Evolutionary conservation across 2,797 vertebrate genomes (phyloP).

Genomic region (Bradypodion ventrale): DNA sequence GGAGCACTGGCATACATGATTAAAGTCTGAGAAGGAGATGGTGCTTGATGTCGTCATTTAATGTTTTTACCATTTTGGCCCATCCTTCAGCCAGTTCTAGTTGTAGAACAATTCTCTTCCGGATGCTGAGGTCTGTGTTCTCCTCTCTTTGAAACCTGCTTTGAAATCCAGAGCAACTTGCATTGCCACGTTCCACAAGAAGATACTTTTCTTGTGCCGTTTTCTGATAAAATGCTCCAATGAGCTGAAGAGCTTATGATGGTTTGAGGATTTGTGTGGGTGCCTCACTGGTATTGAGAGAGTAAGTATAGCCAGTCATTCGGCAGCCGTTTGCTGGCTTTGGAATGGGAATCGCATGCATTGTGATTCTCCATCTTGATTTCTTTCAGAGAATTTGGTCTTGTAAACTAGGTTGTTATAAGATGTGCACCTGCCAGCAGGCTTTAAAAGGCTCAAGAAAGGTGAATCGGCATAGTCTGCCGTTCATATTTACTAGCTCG

Average conservation of each 20-base stretch:
- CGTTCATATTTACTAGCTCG: constrained; percentile 19
- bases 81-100: constrained; percentile 46
- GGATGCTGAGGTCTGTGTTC: constrained; percentile 50
- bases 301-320: constrained; percentile 49
- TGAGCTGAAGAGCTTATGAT: constrained; percentile 47
- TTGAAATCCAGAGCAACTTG: constrained; percentile 56
- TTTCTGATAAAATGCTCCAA: constrained; percentile 38
- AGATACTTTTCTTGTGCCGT: constrained; percentile 36
- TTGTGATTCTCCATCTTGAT: background rate
- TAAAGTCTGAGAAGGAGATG: constrained; percentile 20
- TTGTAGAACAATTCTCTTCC: constrained; percentile 45
- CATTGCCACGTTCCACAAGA: constrained; percentile 43
- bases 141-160: constrained; percentile 60
- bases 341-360: constrained; percentile 42
- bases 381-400: constrained; percentile 27
- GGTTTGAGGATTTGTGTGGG: constrained; percentile 48
- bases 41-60: constrained; percentile 52
- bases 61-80: constrained; percentile 50
- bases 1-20: constrained; percentile 13
- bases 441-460: background rate
- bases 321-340: constrained; percentile 61
- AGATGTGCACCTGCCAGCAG: background rate
- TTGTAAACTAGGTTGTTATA: constrained; percentile 6
- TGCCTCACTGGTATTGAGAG: constrained; percentile 48
- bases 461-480: constrained; percentile 39